These are phyloP conservation scores for Pseudanteris insignis DNA, from an alignment of 2,888 invertebrate genomes.

Conservation along the genomic window DNA sequence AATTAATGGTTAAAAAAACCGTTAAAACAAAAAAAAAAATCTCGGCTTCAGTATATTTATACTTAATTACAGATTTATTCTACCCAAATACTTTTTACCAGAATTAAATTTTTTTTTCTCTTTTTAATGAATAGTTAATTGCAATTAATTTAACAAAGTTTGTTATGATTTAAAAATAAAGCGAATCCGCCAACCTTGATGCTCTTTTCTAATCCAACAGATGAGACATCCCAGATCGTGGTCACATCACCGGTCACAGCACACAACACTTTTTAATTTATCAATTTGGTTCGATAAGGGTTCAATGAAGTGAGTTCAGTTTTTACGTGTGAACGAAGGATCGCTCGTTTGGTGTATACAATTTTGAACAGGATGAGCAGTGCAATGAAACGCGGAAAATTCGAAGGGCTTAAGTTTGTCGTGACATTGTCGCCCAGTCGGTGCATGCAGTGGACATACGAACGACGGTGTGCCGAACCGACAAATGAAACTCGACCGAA, in stretches of 20 bases:
- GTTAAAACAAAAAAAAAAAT: too few relatives aligned
- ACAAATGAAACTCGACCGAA: slow-evolving; percentile 63
- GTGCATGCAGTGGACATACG: slow-evolving; percentile 43
- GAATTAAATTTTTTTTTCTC: too few relatives aligned
- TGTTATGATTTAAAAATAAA: too few relatives aligned
- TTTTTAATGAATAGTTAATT: background rate
- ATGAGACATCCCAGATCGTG: slow-evolving; percentile 46
- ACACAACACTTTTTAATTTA: slow-evolving; percentile 10
- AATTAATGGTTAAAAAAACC: too few relatives aligned
- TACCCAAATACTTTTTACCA: too few relatives aligned
- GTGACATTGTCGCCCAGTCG: slow-evolving; percentile 44
- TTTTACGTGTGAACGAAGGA: too few relatives aligned
- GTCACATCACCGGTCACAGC: slow-evolving; percentile 41
- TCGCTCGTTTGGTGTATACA: too few relatives aligned
- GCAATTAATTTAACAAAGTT: background rate
- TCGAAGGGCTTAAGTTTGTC: slow-evolving; percentile 25
- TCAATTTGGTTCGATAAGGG: background rate
- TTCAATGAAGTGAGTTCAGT: background rate
- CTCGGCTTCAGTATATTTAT: background rate
- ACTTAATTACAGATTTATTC: too few relatives aligned
- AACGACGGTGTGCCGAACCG: slow-evolving; percentile 56
- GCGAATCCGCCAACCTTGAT: slow-evolving; percentile 44
- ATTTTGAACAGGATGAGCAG: too few relatives aligned
- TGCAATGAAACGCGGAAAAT: too few relatives aligned
- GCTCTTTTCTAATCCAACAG: slow-evolving; percentile 49